Evolutionary conservation across 2,113 vertebrate species (phyloP).

Genomic region (Catagonus wagneri): DNA sequence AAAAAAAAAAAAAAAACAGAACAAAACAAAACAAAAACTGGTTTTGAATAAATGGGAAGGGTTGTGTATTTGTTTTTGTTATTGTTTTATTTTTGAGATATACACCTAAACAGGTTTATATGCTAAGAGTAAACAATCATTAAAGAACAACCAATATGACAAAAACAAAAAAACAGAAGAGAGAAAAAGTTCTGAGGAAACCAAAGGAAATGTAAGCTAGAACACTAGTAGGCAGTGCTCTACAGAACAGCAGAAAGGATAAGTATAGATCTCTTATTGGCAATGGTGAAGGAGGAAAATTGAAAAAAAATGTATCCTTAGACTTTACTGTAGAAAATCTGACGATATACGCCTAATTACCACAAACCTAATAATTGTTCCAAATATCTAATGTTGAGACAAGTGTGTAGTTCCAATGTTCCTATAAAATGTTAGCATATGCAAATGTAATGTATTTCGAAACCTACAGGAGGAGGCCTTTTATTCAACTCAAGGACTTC

Average conservation of each 20-base stretch:
- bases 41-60: background rate
- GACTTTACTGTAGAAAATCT: background rate
- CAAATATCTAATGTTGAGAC: background rate
- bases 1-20: too few relatives aligned
- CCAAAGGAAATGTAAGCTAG: background rate
- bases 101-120: background rate
- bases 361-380: background rate
- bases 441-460: background rate
- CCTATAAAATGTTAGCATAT: background rate
- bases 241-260: background rate
- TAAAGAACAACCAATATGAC: background rate
- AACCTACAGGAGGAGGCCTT: background rate
- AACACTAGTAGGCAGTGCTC: background rate
- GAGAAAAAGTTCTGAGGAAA: background rate
- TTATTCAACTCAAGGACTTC: background rate
- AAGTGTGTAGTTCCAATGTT: background rate
- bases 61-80: background rate
- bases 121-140: background rate
- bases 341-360: background rate
- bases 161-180: background rate
- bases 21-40: background rate
- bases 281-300: background rate
- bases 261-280: too few relatives aligned
- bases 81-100: background rate
- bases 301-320: background rate